A percentile compares a stretch with the other conserved stretches of the same genome.
phyloP scores from a whole-genome alignment of 2,888 invertebrate species.

The Drosophila macrospina region DNA sequence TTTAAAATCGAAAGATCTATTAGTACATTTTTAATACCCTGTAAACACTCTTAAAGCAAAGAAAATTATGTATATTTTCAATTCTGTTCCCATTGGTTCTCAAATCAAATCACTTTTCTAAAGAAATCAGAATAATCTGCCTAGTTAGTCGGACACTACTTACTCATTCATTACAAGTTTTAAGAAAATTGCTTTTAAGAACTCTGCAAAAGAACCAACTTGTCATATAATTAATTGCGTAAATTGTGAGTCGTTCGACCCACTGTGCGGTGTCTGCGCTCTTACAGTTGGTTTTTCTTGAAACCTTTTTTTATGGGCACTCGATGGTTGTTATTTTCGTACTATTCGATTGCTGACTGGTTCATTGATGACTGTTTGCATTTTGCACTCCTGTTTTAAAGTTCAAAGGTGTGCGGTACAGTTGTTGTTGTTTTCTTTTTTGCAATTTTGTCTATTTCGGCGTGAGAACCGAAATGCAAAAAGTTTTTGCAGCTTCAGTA shows the following conservation, averaged over 20 bases:
- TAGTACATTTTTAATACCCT: neutral
- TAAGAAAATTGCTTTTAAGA: neutral
- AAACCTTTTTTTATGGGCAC: constrained; percentile 55
- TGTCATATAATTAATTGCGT: neutral
- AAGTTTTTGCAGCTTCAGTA: constrained; percentile 1
- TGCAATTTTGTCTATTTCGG: constrained; percentile 31
- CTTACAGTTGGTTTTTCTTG: constrained; percentile 68
- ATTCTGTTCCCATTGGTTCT: neutral
- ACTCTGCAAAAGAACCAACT: neutral
- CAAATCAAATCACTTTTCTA: too few species aligned
- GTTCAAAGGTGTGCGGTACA: constrained; percentile 68
- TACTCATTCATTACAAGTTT: too few species aligned
- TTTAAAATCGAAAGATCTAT: neutral
- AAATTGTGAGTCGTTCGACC: neutral
- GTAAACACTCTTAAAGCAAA: too few species aligned
- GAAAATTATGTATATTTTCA: neutral
- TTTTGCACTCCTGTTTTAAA: constrained; percentile 77
- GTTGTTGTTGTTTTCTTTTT: constrained; percentile 19
- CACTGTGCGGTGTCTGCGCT: constrained; percentile 60
- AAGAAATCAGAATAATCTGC: too few species aligned
- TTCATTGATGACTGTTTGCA: constrained; percentile 76
- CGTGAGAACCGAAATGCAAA: constrained; percentile 69
- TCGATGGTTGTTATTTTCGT: constrained; percentile 21
- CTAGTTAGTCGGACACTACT: too few species aligned
- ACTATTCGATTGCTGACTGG: constrained; percentile 36